Conservation (phyloP, 2,797 vertebrate species). For the Neopelma chrysocephalum region DNA sequence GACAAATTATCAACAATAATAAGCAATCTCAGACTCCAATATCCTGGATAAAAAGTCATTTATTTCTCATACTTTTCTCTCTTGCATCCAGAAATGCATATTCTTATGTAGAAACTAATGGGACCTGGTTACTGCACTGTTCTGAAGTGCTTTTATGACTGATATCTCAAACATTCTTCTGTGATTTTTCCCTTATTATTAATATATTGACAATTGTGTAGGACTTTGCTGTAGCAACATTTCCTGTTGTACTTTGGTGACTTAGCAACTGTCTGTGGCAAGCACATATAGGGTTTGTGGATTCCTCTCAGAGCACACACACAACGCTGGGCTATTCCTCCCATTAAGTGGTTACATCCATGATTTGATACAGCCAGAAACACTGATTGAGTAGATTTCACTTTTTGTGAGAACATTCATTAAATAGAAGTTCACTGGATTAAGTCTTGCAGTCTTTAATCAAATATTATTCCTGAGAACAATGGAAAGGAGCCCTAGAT, state of each 20-base stretch:
- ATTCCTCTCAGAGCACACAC: background rate
- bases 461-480: background rate
- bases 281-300: background rate
- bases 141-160: background rate
- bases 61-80: background rate
- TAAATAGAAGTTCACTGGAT: background rate
- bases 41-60: background rate
- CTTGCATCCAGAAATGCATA: background rate
- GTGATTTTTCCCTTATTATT: background rate
- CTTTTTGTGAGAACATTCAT: background rate
- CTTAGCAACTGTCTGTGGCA: background rate
- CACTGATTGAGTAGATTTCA: background rate
- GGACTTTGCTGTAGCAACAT: background rate
- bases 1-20: background rate
- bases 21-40: background rate
- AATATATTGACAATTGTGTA: background rate
- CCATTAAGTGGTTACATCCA: background rate
- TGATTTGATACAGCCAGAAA: background rate
- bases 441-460: background rate
- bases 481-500: background rate
- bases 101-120: background rate
- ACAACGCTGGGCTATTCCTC: accelerated
- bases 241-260: background rate
- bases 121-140: background rate
- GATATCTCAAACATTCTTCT: background rate